Evolutionary conservation across 2,113 vertebrate genomes (phyloP).

Genomic region (Aptenodytes patagonicus): DNA sequence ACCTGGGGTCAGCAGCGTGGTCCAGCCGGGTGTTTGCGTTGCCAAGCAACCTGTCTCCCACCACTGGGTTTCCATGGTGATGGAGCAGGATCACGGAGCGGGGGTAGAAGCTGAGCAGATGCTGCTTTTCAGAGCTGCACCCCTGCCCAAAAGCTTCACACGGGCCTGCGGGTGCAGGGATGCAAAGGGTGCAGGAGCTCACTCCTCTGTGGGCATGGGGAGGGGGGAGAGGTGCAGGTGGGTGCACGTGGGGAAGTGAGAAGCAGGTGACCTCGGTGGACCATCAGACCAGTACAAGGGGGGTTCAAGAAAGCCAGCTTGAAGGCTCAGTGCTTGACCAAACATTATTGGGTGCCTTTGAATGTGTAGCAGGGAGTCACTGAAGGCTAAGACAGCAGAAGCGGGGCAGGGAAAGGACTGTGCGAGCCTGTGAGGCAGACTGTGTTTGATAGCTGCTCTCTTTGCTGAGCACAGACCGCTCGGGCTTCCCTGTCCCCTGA

Average conservation of each 20-base stretch:
- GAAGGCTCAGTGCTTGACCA: background rate
- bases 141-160: background rate
- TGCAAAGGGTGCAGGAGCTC: background rate
- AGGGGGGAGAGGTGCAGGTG: background rate
- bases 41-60: background rate
- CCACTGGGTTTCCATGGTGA: background rate
- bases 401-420: too few relatives aligned
- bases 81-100: accelerated
- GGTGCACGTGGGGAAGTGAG: background rate
- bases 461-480: background rate
- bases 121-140: background rate
- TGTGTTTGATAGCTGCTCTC: background rate
- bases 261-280: background rate
- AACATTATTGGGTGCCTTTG: background rate
- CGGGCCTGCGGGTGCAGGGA: accelerated
- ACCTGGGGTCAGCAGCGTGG: background rate
- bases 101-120: background rate
- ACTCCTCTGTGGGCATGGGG: accelerated
- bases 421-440: background rate
- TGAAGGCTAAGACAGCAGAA: background rate
- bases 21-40: background rate
- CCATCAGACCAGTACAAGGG: background rate
- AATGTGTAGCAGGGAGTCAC: background rate
- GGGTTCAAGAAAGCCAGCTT: background rate
- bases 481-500: background rate